phyloP scores from a whole-genome alignment of 2,113 vertebrate species.

The Orthochromis indermauri region DNA sequence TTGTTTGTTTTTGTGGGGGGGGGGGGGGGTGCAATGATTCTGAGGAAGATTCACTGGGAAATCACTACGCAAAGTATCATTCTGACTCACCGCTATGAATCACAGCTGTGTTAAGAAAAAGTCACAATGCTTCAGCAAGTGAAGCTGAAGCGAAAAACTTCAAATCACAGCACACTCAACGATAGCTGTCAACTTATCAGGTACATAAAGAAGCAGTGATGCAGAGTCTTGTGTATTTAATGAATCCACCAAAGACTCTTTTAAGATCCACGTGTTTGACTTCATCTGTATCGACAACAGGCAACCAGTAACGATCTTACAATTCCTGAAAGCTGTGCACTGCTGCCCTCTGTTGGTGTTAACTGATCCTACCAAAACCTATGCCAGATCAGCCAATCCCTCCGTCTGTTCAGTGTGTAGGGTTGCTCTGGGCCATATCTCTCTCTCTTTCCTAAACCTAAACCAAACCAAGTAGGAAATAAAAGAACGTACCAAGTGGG shows the following conservation, averaged over 20 bases:
- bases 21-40: neutral
- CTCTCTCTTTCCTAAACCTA: neutral
- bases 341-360: neutral
- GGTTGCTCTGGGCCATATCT: neutral
- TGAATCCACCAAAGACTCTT: neutral
- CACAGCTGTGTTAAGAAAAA: neutral
- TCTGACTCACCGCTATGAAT: neutral
- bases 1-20: too few relatives aligned
- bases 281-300: neutral
- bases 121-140: neutral
- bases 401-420: fast-evolving
- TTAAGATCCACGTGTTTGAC: neutral
- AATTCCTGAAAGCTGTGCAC: neutral
- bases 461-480: neutral
- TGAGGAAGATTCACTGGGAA: neutral
- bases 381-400: neutral
- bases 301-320: neutral
- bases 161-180: neutral
- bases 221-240: fast-evolving
- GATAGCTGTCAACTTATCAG: fast-evolving
- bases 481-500: neutral
- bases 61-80: neutral
- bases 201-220: neutral
- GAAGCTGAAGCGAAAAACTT: neutral
- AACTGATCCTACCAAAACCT: neutral